phyloP scores from a whole-genome alignment of 2,113 vertebrate genomes.

The Ceyx cyanopectus region DNA sequence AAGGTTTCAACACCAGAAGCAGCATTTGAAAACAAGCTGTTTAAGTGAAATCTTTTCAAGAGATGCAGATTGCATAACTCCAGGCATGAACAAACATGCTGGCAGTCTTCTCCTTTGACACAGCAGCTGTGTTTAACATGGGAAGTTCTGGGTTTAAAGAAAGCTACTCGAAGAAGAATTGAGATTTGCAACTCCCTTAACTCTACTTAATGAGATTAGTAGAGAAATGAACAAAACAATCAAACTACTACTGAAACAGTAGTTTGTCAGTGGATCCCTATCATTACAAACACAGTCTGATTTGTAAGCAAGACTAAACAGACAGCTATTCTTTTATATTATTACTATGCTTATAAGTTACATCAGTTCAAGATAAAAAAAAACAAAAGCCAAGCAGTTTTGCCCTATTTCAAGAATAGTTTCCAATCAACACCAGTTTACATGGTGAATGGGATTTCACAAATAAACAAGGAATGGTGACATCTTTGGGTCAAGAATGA shows the following conservation, averaged over 20 bases:
- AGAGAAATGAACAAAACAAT: slow-evolving; percentile 50
- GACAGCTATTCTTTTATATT: slow-evolving; percentile 80
- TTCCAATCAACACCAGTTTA: slow-evolving; percentile 78
- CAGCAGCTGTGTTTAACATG: slow-evolving; percentile 71
- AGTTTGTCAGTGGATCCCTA: slow-evolving; percentile 65
- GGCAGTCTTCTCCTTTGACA: slow-evolving; percentile 68
- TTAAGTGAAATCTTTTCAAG: slow-evolving; percentile 66
- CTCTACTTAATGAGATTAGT: slow-evolving; percentile 59
- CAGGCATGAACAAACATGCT: slow-evolving; percentile 68
- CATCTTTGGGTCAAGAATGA: slow-evolving; percentile 76
- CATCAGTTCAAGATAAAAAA: slow-evolving; percentile 67
- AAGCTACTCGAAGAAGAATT: slow-evolving; percentile 64
- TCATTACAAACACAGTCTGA: slow-evolving; percentile 69
- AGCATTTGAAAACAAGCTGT: slow-evolving; percentile 73
- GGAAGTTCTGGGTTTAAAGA: slow-evolving; percentile 63
- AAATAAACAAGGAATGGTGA: slow-evolving; percentile 71
- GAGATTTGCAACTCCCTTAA: slow-evolving; percentile 50
- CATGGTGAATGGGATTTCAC: slow-evolving; percentile 66
- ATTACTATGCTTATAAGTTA: slow-evolving; percentile 80
- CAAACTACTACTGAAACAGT: slow-evolving; percentile 51
- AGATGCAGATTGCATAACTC: slow-evolving; percentile 68
- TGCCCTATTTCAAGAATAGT: slow-evolving; percentile 75
- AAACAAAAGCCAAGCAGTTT: slow-evolving; percentile 72
- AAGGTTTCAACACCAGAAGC: slow-evolving; percentile 63
- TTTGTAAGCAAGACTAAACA: slow-evolving; percentile 78